phyloP scores from a whole-genome alignment of 2,797 vertebrate species.

The Siniperca undulata region DNA sequence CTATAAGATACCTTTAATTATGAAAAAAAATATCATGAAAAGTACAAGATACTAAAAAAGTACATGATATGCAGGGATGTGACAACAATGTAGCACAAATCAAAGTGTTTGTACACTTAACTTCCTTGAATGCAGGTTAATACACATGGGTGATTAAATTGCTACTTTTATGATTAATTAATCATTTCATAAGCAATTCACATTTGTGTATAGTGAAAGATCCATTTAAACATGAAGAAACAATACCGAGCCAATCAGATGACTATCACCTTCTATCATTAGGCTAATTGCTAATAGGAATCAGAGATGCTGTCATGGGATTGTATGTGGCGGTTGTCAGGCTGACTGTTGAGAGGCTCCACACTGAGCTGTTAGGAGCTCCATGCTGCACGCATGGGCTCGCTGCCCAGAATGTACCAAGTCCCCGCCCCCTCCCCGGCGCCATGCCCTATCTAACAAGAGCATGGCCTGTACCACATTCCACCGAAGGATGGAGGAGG shows the following conservation, averaged over 20 bases:
- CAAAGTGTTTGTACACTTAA: neutral
- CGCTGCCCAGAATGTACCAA: conserved; percentile 79
- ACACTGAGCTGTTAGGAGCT: conserved; percentile 46
- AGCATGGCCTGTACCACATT: conserved; percentile 68
- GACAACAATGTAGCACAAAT: neutral
- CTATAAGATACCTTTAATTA: neutral
- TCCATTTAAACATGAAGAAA: neutral
- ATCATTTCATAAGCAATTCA: neutral
- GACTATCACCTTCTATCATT: conserved; percentile 22
- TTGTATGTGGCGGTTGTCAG: conserved; percentile 38
- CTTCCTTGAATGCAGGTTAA: neutral
- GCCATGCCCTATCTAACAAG: conserved; percentile 77
- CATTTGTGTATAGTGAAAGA: neutral
- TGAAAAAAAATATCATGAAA: neutral
- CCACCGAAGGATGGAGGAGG: conserved; percentile 61
- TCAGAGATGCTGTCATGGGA: conserved; percentile 35
- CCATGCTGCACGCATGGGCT: conserved; percentile 67
- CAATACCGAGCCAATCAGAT: conserved; percentile 11
- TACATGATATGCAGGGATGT: neutral
- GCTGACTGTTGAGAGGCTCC: conserved; percentile 43
- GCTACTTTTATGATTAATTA: neutral
- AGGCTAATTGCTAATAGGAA: conserved; percentile 23
- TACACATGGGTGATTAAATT: neutral
- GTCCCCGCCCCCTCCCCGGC: conserved; percentile 48
- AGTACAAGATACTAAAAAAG: neutral